phyloP scores from a whole-genome alignment of 2,797 vertebrate species.

The Enteromius afrohamiltoni region DNA sequence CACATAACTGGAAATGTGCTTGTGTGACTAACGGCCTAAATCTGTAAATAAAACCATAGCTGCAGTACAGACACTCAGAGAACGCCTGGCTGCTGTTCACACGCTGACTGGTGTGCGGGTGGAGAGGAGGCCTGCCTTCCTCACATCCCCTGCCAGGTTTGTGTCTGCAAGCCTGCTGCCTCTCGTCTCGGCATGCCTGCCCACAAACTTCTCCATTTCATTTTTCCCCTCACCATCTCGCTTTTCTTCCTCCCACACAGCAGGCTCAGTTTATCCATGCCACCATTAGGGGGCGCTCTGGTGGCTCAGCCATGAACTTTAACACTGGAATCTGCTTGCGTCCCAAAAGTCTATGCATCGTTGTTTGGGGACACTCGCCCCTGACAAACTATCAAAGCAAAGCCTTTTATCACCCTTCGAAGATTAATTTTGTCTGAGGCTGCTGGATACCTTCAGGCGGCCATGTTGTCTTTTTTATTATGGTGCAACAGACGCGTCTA shows the following conservation, averaged over 20 bases:
- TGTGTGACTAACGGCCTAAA: conserved; percentile 37
- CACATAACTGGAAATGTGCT: conserved; percentile 23
- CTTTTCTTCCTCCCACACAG: background rate
- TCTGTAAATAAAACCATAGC: conserved; percentile 31
- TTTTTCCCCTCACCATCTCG: background rate
- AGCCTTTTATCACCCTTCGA: conserved; percentile 74
- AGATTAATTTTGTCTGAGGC: conserved; percentile 73
- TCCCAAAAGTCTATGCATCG: conserved; percentile 67
- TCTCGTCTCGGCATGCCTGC: conserved; percentile 26
- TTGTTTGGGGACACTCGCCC: conserved; percentile 66
- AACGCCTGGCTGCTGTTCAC: conserved; percentile 63
- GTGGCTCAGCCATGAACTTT: background rate
- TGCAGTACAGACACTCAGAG: conserved; percentile 38
- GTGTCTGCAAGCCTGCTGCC: conserved; percentile 38
- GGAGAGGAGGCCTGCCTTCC: conserved; percentile 51
- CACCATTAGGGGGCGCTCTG: conserved; percentile 14
- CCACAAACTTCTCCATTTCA: conserved; percentile 49
- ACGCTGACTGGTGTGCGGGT: conserved; percentile 60
- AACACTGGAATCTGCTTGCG: conserved; percentile 67
- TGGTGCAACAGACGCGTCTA: conserved; percentile 62
- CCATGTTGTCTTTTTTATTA: conserved; percentile 76
- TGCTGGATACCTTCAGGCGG: conserved; percentile 65
- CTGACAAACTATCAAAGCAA: conserved; percentile 57
- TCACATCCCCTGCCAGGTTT: conserved; percentile 56
- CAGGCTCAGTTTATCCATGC: background rate